These are phyloP conservation scores for Sebastes hubbsi DNA, from an alignment of 2,797 vertebrate genomes.

Conservation along the genomic window DNA sequence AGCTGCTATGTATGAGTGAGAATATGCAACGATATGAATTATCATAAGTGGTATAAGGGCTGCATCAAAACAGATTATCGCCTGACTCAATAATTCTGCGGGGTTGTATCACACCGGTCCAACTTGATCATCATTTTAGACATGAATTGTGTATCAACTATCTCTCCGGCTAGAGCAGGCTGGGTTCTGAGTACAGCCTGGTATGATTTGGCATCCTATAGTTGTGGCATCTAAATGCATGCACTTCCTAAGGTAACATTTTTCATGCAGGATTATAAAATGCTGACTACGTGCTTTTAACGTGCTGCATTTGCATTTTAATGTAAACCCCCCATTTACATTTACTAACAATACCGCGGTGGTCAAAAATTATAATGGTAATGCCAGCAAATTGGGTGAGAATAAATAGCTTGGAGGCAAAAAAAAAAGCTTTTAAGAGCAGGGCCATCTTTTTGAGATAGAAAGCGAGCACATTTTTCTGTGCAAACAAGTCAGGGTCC, in stretches of 20 bases:
- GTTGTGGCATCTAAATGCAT: slow-evolving; percentile 42
- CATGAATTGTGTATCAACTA: slow-evolving; percentile 55
- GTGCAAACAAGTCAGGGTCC: slow-evolving; percentile 61
- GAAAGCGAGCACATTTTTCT: slow-evolving; percentile 51
- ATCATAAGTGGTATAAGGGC: slow-evolving; percentile 48
- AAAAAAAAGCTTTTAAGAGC: slow-evolving; percentile 23
- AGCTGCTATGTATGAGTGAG: slow-evolving; percentile 27
- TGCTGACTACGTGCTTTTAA: slow-evolving; percentile 62
- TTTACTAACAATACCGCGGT: slow-evolving; percentile 68
- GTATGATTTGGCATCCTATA: slow-evolving; percentile 40
- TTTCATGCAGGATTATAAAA: slow-evolving; percentile 73
- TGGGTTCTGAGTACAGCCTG: neutral
- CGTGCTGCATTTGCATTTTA: slow-evolving; percentile 69
- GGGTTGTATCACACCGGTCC: slow-evolving; percentile 40
- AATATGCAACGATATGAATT: slow-evolving; percentile 38
- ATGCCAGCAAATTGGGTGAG: slow-evolving; percentile 47
- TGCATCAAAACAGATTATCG: slow-evolving; percentile 59
- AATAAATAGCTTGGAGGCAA: slow-evolving; percentile 45
- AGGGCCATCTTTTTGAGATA: slow-evolving; percentile 8
- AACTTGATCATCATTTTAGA: slow-evolving; percentile 50
- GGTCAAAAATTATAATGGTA: slow-evolving; percentile 63
- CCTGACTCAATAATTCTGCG: slow-evolving; percentile 57
- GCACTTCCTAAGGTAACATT: slow-evolving; percentile 45
- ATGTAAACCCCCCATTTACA: slow-evolving; percentile 70
- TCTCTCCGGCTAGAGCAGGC: slow-evolving; percentile 12